These are phyloP conservation scores for Laothoe populi DNA, from an alignment of 2,888 invertebrate genomes.

Conservation along the genomic window DNA sequence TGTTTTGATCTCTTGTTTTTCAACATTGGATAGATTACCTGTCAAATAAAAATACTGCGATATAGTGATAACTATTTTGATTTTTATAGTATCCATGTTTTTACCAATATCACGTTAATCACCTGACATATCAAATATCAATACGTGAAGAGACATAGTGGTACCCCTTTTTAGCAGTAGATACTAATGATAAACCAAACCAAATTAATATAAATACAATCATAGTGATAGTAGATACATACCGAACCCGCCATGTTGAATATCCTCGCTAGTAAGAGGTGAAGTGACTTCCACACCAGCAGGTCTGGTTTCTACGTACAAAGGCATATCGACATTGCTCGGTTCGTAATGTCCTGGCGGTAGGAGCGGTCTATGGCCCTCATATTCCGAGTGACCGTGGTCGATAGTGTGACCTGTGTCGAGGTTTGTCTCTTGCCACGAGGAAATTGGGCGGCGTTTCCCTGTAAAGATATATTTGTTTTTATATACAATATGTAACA, in stretches of 20 bases:
- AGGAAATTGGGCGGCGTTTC: constrained; percentile 85
- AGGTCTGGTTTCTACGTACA: constrained; percentile 89
- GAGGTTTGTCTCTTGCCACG: constrained; percentile 96
- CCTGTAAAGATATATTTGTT: constrained; percentile 43
- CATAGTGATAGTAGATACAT: constrained; percentile 36
- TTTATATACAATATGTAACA: too few species aligned
- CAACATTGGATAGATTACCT: constrained; percentile 89
- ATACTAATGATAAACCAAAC: too few species aligned
- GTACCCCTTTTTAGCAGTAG: too few species aligned
- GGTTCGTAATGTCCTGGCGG: constrained; percentile 67
- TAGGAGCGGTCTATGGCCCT: constrained; percentile 58
- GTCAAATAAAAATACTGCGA: constrained; percentile 29
- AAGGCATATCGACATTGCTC: constrained; percentile 79
- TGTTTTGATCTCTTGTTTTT: constrained; percentile 96
- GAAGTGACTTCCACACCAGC: constrained; percentile 63
- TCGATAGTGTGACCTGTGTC: constrained; percentile 92
- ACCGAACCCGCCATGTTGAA: constrained; percentile 72
- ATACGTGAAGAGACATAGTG: background rate
- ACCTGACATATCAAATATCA: constrained; percentile 24
- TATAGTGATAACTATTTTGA: too few species aligned
- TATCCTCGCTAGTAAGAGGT: constrained; percentile 73
- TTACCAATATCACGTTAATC: background rate
- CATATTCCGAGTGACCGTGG: constrained; percentile 84
- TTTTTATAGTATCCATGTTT: too few species aligned
- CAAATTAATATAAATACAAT: too few species aligned